phyloP scores from a whole-genome alignment of 2,888 invertebrate genomes.

The Ormyrus nitidulus region DNA sequence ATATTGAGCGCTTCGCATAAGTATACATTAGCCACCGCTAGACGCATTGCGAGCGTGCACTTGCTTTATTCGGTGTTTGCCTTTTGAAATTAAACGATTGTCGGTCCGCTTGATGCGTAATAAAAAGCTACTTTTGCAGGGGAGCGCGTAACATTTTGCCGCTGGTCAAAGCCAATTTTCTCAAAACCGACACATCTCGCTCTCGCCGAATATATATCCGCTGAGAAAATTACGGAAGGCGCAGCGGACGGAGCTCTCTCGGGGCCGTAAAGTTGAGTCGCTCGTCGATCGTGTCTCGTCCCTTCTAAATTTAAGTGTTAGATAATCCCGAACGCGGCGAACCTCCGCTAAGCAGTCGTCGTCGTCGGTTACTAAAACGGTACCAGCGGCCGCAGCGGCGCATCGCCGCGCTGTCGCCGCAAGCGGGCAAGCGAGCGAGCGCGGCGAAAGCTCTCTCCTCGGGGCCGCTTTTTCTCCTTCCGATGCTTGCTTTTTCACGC shows the following conservation, averaged over 20 bases:
- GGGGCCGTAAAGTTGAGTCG: constrained; percentile 42
- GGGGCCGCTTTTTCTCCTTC: constrained; percentile 57
- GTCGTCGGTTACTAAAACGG: constrained; percentile 61
- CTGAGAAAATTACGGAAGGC: background rate
- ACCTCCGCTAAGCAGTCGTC: constrained; percentile 53
- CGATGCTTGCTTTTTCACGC: constrained; percentile 18
- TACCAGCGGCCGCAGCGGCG: constrained; percentile 39
- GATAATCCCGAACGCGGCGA: constrained; percentile 68
- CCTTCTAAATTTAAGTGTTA: constrained; percentile 74
- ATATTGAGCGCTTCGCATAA: constrained; percentile 20
- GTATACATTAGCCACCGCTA: constrained; percentile 4
- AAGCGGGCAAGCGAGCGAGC: constrained; percentile 7
- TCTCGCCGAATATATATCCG: no score
- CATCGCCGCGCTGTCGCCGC: constrained; percentile 39
- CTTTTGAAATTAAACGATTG: no score
- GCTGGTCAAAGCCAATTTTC: no score
- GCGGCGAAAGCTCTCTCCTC: constrained; percentile 17
- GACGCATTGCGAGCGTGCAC: no score
- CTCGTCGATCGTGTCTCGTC: constrained; percentile 47
- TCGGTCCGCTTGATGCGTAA: no score
- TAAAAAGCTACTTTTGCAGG: no score
- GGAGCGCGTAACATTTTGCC: no score
- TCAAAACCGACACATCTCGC: no score
- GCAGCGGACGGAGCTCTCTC: background rate
- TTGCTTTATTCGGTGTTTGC: no score